phyloP scores from a whole-genome alignment of 1,140 invertebrate genomes.

The Dolichoris vasculosae region DNA sequence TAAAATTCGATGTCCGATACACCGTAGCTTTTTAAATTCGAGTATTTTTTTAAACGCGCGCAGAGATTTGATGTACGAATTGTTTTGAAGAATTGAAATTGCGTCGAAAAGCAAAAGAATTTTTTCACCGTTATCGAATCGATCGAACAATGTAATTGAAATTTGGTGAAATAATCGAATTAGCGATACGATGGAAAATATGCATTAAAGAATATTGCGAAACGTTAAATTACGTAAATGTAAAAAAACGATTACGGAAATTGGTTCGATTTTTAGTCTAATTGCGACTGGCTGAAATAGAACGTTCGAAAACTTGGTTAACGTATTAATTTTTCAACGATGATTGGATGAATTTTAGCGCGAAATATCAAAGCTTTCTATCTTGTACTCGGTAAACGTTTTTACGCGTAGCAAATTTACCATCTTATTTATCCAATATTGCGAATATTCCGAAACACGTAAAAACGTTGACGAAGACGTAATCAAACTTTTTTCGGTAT shows the following conservation, averaged over 20 bases:
- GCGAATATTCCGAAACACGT: background rate
- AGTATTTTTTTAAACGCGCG: too few relatives aligned
- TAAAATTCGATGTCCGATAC: too few relatives aligned
- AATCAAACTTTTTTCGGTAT: constrained; percentile 11
- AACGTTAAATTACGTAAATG: background rate
- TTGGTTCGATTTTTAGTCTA: background rate
- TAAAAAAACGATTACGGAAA: background rate
- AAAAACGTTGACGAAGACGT: background rate
- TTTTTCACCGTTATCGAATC: background rate
- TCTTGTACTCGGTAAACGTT: background rate
- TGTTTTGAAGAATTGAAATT: too few relatives aligned
- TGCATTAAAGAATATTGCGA: background rate
- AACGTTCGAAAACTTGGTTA: too few relatives aligned
- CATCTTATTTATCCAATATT: background rate
- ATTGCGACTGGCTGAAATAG: background rate
- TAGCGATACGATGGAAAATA: background rate
- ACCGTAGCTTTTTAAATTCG: background rate
- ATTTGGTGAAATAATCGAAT: background rate
- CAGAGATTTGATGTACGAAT: background rate
- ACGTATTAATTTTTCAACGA: background rate
- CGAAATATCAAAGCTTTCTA: background rate
- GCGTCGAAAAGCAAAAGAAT: background rate
- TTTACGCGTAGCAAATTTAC: background rate
- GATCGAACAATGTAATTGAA: background rate
- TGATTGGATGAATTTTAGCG: background rate